Evolutionary conservation across 2,113 vertebrate genomes (phyloP), one percentile per base, ranked within the genome.

Genomic region (Brachionichthys hirsutus): DNA sequence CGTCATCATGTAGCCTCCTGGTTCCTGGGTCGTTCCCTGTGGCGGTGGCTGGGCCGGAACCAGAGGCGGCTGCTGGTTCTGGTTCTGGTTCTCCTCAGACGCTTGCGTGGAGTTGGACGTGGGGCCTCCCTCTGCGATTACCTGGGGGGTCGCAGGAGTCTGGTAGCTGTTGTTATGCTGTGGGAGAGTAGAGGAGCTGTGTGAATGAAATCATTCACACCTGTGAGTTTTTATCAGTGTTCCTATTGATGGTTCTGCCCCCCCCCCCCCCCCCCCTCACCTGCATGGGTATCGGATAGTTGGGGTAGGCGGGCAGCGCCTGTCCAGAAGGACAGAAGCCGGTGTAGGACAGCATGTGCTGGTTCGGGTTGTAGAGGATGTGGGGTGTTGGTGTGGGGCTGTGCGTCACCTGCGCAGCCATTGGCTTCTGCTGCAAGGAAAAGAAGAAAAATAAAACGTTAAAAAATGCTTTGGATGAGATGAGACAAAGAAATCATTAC

Each of bases 291-390:
- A 94, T 47, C 0, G 94, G 92, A 54, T 94, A 96, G 78, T 93
- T 92, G 0, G 94, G 91, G 70, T 94, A 95, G 0, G 93, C 80
- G 0, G 94, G 93, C 34, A 95, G 83, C 0, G 89, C 15, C 20
- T 91, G 87, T 0, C 91, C 79, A 0, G 91, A 71, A 0, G 91
- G 91, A 61, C 92, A 94, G 83, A 95, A 94, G 2, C 94, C 92
- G 0, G 92, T 14, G 0, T 93, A 95, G 2, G 93, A 92, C 72
- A 96, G 77, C 83, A 95, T 89, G 81, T 98, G 94, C 82, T 95
- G 95, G 3, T 91, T 89, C 0, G 95, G 95, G 73, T 94, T 95
- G 85, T 94, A 96, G 43, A 97, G 84, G 75, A 94, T 93, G 86
- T 95, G 94, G 40, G 95, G 94, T 0, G 92, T 89, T 0, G 91